Evolutionary conservation across 2,113 vertebrate genomes (phyloP), one percentile per base, ranked within the genome.

Genomic region (Hymenochirus boettgeri): DNA sequence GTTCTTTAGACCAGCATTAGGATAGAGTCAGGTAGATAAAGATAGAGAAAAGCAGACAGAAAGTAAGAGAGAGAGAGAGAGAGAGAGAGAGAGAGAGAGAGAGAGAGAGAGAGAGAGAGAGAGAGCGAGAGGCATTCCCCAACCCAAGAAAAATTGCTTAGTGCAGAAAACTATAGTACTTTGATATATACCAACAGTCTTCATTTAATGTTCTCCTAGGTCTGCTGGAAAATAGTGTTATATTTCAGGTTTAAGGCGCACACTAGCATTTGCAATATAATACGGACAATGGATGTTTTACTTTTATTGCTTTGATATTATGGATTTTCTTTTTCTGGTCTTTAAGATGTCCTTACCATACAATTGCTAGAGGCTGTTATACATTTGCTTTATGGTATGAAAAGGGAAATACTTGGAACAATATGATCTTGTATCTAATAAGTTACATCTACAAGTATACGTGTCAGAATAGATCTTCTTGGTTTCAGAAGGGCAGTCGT

Each of bases 281-380:
- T 48, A 48, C 21, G n/a, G 26, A 55, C 53, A 55, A 26, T n/a
- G n/a, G 18, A 55, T 55, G 24, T 55, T 23, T 22, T 48, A 10
- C 22, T 48, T 17, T n/a, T 31, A 31, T 31, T 31, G 53, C 53
- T 55, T 18, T 3, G 2, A 12, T 31, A 3, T 55, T 31, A 55
- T 55, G 27, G 53, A 55, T 55, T 31, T n/a, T 55, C 26, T 31
- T 55, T 8, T 55, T 55, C 3, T 55, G 26, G 53, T 31, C 53
- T 55, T 31, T 2, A 31, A 55, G 33, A 9, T 9, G n/a, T 31
- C 23, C 2, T 9, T 29, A 26, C 33, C 6, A 31, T 19, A 55
- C 25, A 33, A 19, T 55, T 23, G 25, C 51, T 53, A 53, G 27
- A 17, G n/a, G 23, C 51, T 53, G 25, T 27, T 27, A 53, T 27